Evolutionary conservation across 2,797 vertebrate species (phyloP), one percentile per base, ranked within the genome.

Genomic region (Sciurus vulgaris): DNA sequence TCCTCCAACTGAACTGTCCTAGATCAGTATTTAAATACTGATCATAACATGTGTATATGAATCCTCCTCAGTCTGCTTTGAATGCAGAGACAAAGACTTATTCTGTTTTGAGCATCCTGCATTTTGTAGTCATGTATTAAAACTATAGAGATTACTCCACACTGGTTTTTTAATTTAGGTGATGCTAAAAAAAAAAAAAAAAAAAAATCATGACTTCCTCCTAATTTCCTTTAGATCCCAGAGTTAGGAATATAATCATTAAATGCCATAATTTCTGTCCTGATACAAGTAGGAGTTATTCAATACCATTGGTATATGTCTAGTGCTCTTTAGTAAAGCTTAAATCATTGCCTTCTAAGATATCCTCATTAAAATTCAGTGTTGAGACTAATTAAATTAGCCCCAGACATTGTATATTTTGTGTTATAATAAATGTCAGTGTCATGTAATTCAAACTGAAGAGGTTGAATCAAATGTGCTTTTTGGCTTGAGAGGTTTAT

Each of bases 321-420:
- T 79, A n/a, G 22, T 79, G 35, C 10, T 56, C 20, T 88, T 88
- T 73, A 74, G 41, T 73, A 89, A 95, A 95, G 28, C 69, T 96
- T 83, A 83, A 93, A 83, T 70, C 30, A 77, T 77, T 86, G 35
- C 26, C 59, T 86, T 89, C 65, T 76, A 85, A 93, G 61, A 90
- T 69, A 69, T 84, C 11, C 41, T 96, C 30, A 82, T 92, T 95
- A 82, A 95, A 96, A 95, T 86, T 94, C 67, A 89, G 49, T 92
- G 59, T 86, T 70, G 63, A 38, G 28, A 61, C 63, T 91, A 93
- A 95, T 93, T 95, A 91, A 95, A 92, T 79, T 92, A 90, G 8
- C 0, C 17, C 3, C 33, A 87, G 83, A 65, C 9, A 35, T 65
- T 86, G 20, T 85, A 89, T 89, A 96, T 95, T 84, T 63, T 92